Evolutionary conservation across 2,113 vertebrate species (phyloP).

Genomic region (Carlito syrichta): DNA sequence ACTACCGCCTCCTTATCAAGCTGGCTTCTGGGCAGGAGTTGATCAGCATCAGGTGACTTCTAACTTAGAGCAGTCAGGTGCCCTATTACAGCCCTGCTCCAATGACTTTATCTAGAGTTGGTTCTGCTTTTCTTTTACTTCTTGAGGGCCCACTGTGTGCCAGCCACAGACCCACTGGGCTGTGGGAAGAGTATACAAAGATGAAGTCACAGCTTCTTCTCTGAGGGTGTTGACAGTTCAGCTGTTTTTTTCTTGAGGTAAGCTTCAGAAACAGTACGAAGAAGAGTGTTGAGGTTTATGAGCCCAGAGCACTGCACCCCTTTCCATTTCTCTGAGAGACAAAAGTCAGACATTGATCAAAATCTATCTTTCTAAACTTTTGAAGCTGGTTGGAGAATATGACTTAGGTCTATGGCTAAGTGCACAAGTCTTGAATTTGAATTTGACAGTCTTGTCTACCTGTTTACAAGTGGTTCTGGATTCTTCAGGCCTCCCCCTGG

Average conservation of each 20-base stretch:
- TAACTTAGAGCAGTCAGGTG: not conserved
- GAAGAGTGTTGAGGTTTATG: not conserved
- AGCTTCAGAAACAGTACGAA: not conserved
- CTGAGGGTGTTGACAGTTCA: not conserved
- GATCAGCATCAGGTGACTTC: not conserved
- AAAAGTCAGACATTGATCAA: not conserved
- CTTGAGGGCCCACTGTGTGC: not conserved
- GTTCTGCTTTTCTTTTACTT: not conserved
- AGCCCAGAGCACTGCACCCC: not conserved
- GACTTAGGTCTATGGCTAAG: not conserved
- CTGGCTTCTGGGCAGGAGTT: not conserved
- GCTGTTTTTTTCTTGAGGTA: not conserved
- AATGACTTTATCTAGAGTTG: not conserved
- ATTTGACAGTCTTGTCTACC: not conserved
- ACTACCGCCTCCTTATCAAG: not conserved
- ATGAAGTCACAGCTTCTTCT: no score
- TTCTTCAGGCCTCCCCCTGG: not conserved
- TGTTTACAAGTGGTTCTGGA: not conserved
- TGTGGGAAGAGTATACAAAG: not conserved
- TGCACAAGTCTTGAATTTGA: not conserved
- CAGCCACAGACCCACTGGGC: not conserved
- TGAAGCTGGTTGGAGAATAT: not conserved
- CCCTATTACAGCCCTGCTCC: not conserved
- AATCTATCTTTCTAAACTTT: not conserved
- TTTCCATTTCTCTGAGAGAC: not conserved